Evolutionary conservation across 1,140 invertebrate species (phyloP), one percentile per base, ranked within the genome.

Genomic region (Hestina assimilis): DNA sequence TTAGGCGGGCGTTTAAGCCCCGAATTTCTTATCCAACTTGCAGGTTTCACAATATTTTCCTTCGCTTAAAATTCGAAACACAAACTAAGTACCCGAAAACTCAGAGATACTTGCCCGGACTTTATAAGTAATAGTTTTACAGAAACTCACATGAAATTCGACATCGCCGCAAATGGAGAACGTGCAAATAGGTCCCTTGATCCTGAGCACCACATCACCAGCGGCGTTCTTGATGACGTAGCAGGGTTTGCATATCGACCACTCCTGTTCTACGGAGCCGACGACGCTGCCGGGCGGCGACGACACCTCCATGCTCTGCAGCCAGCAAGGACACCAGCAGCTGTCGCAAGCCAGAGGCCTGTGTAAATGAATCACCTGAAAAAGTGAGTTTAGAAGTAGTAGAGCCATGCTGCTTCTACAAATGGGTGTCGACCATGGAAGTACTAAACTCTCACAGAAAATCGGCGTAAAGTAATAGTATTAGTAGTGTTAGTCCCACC

Each of bases 131-230:
- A 50, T 14, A 33, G 11, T n/a, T n/a, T n/a, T n/a, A n/a, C n/a
- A n/a, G 31, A 29, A 40, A 75, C 81, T 88, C 45, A 93, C 91
- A 67, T 92, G 87, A 71, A 93, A 93, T 62, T 92, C 92, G 1
- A 96, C 94, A 73, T 96, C 93, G 6, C 95, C 95, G 86, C 95
- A 97, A 19, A 96, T 90, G 33, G 92, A 93, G 70, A 92, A 94
- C 0, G 94, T 94, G 82, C 94, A 96, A 29, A 95, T 81, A 0
- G 97, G 96, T 3, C 96, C 97, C 80, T 96, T 93, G 65, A 98
- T 95, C 55, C 90, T 90, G 4, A 98, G 85, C 1, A 97, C 93
- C 0, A 92, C 92, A 43, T 96, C 92, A 15, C 94, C 95, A 5
- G 90, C 75, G 1, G 92, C 91, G 83, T 98, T 93, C 63, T 95